Evolutionary conservation across 1,140 invertebrate genomes (phyloP), one percentile per base, ranked within the genome.

Genomic region (Diabrotica undecimpunctata): DNA sequence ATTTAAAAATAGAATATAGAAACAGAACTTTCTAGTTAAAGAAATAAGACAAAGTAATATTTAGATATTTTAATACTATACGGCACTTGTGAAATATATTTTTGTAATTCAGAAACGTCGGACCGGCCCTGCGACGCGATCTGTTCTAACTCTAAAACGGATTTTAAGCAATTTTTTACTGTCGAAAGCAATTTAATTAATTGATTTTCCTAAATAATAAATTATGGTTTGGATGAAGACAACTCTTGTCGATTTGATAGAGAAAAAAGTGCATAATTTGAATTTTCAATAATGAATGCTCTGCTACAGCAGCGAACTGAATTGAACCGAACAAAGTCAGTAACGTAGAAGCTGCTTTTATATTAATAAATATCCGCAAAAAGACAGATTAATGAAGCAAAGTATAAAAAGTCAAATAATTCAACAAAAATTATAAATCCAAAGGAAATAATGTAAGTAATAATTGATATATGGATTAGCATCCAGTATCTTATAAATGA

Each of bases 211-310:
- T 46, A 46, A 46, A 46, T 46, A 46, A 46, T 46, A 46, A 46
- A 46, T 46, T 46, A 46, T 46, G 41, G 41, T 46, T 46, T 10
- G 41, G 41, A 46, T 46, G n/a, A 46, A 46, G n/a, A 6, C 41
- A n/a, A 46, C 8, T n/a, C 41, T n/a, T 46, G 41, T 46, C 41
- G 5, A 46, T 46, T n/a, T 46, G 8, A 46, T 46, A n/a, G n/a
- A n/a, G n/a, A n/a, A 46, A 46, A 46, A 46, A 46, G 41, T 46
- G 41, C 41, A 46, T 46, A 46, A 46, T 46, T 46, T 46, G 41
- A 46, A 46, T 46, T 46, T 46, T 46, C 41, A 46, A 46, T 46
- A 46, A 46, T 46, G n/a, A n/a, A 46, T 46, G 41, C n/a, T 25
- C 25, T 25, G 25, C 25, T 25, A 25, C 25, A 25, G 25, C 25